Evolutionary conservation across 2,113 vertebrate species (phyloP).

Genomic region (Anthoscopus minutus): DNA sequence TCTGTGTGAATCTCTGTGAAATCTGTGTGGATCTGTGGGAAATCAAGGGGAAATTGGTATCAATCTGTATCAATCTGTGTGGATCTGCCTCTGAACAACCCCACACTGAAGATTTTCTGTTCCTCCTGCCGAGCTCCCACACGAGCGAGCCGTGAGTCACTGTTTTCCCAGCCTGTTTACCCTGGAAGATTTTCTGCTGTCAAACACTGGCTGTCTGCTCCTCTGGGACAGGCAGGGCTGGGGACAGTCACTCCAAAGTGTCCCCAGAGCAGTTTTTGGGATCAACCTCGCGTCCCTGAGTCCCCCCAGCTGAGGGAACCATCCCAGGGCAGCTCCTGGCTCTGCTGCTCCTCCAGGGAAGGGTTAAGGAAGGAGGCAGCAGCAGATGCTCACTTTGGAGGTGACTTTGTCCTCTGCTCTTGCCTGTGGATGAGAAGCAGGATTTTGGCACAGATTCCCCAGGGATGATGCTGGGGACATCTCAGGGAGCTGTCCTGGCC

Average conservation of each 20-base stretch:
- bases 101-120: neutral
- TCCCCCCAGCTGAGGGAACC: neutral
- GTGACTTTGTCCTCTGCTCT: neutral
- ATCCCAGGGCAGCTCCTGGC: neutral
- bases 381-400: neutral
- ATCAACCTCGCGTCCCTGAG: accelerated
- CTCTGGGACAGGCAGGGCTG: neutral
- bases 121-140: neutral
- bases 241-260: neutral
- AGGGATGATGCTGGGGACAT: neutral
- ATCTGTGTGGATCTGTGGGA: neutral
- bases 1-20: too few relatives aligned
- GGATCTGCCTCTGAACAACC: neutral
- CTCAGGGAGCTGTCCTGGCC: neutral
- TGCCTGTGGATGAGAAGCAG: neutral
- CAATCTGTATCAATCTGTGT: accelerated
- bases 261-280: neutral
- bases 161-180: neutral
- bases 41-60: neutral
- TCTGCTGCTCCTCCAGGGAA: neutral
- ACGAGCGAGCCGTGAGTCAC: neutral
- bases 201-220: neutral
- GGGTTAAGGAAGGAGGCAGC: neutral
- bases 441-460: neutral
- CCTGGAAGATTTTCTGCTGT: neutral